phyloP scores from a whole-genome alignment of 92 coral and sea anemone genomes.

The Siderastrea siderea region DNA sequence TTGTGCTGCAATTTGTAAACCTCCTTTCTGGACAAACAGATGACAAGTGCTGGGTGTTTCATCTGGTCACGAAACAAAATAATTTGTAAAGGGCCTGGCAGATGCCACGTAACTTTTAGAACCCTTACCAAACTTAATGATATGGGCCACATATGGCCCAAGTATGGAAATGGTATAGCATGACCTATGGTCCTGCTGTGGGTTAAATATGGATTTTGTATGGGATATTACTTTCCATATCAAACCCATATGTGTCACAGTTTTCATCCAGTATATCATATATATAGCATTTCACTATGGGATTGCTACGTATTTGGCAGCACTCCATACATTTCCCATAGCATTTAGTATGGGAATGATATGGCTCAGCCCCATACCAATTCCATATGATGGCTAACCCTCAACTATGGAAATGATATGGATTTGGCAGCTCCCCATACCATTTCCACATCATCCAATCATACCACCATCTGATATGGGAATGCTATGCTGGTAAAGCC shows the following conservation, averaged over 20 bases:
- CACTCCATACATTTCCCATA: conserved; percentile 22
- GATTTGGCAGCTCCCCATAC: conserved; percentile 10
- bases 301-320: background rate
- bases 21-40: conserved; percentile 72
- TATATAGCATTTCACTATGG: background rate
- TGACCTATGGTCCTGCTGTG: conserved; percentile 6
- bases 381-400: conserved; percentile 30
- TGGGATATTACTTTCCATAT: conserved; percentile 14
- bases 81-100: too few relatives aligned
- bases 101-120: too few relatives aligned
- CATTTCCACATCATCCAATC: conserved; percentile 6
- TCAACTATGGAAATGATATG: conserved; percentile 10
- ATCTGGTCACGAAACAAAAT: conserved; percentile 41
- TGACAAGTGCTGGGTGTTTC: conserved; percentile 78
- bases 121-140: conserved; percentile 17
- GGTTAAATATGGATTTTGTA: conserved; percentile 10
- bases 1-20: conserved; percentile 46
- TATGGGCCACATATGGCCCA: conserved; percentile 25
- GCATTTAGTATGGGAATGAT: conserved; percentile 22
- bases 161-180: conserved; percentile 29
- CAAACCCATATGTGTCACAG: background rate
- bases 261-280: background rate
- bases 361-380: conserved; percentile 37
- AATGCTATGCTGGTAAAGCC: background rate
- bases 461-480: conserved; percentile 18